Base-by-base conservation (phyloP, 1,140 invertebrate species). In the Odontomachus brunneus region DNA sequence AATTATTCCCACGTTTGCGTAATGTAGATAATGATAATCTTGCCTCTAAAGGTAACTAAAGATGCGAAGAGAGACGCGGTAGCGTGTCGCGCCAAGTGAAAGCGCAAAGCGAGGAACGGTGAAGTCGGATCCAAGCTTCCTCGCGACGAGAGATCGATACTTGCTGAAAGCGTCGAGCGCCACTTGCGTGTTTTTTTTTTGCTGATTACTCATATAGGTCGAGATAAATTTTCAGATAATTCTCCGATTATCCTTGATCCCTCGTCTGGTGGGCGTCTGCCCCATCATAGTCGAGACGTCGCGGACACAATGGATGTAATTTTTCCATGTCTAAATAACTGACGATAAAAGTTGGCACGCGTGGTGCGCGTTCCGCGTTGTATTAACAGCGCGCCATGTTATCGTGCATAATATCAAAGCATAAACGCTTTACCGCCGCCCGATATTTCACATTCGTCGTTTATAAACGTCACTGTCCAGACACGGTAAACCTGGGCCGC, bases 381-480 rank as follows among this genome's bases (percentile, higher is more conserved):
- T 69, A 69, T 69, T 69, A 80, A 80, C 65, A 80, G 53, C 75
- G 33, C 33, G 53, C 51, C 69, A 33, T 48, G 75, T 57, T 80
- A 80, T 80, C 75, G 75, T 44, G 75, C 76, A 53, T 67, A 66
- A 65, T 51, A 84, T 83, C 74, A 44, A 59, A 60, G 66, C 29
- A 60, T 81, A 81, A 84, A 84, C 51, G 26, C 62, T 81, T 82
- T 63, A 59, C 14, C 62, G 76, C 5, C 60, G 17, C 12, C 44
- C 75, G 75, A 81, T 84, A 80, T 84, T 71, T 84, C 82, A 63
- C 49, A 71, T 73, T 82, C 75, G 57, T 82, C 78, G 59, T 82
- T 72, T 55, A 53, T 63, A 72, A 73, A 63, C 67, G 76, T 84
- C 76, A 82, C 67, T 67, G 60, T 73, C 60, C 67, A 73, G 76